phyloP scores from a whole-genome alignment of 2,113 vertebrate genomes.

The Setophaga petechia region DNA sequence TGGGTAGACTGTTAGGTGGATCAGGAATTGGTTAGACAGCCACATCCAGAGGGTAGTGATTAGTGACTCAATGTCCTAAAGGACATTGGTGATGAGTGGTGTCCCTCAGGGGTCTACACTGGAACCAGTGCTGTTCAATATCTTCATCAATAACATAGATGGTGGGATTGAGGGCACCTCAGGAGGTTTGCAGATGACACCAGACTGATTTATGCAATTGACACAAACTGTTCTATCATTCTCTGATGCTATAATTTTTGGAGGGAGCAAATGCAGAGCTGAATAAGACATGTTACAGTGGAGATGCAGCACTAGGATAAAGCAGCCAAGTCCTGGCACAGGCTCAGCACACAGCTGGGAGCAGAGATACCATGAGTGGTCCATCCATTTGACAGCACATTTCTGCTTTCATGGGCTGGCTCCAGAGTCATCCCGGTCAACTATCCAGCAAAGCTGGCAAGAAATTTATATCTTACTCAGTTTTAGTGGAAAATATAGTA shows the following conservation, averaged over 20 bases:
- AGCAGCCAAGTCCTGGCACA: not conserved
- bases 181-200: not conserved
- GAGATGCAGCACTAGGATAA: not conserved
- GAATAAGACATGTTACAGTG: not conserved
- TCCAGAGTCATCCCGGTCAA: accelerated
- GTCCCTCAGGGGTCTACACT: not conserved
- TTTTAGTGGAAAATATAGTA: not conserved
- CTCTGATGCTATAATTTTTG: not conserved
- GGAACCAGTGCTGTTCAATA: not conserved
- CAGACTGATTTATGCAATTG: not conserved
- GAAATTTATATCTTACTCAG: not conserved
- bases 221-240: not conserved
- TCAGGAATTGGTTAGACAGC: not conserved
- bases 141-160: not conserved
- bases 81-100: not conserved
- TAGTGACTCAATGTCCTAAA: not conserved
- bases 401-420: not conserved
- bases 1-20: not conserved
- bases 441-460: not conserved
- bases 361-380: not conserved
- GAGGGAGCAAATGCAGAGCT: not conserved
- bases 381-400: not conserved
- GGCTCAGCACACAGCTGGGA: not conserved
- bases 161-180: not conserved
- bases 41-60: not conserved